Percentiles rank a stretch among this genome's conserved stretches.
phyloP scores from a whole-genome alignment of 2,888 invertebrate species.

The Tortricodes alternella region DNA sequence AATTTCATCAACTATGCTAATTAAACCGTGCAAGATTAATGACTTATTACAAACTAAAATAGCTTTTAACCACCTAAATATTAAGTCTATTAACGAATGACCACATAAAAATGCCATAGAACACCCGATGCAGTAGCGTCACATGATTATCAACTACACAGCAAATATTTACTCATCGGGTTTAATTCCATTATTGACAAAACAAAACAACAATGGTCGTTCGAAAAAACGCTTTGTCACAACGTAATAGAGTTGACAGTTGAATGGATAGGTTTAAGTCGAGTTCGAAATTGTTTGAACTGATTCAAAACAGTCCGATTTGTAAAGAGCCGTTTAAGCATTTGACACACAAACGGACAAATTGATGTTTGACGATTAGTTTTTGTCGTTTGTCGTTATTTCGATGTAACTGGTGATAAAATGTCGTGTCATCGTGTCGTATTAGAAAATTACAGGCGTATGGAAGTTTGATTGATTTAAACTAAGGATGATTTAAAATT shows the following conservation, averaged over 20 bases:
- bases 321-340: constrained; percentile 53
- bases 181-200: constrained; percentile 58
- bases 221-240: constrained; percentile 32
- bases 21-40: too few relatives aligned
- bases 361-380: constrained; percentile 52
- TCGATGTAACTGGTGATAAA: constrained; percentile 28
- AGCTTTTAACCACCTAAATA: neutral
- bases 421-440: constrained; percentile 1
- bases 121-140: constrained; percentile 47
- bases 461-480: neutral
- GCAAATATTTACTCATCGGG: constrained; percentile 57
- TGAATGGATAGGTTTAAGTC: neutral
- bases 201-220: constrained; percentile 15
- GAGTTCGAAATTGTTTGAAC: constrained; percentile 34
- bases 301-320: constrained; percentile 43
- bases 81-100: neutral
- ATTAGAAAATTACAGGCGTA: neutral
- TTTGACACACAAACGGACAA: constrained; percentile 46
- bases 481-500: too few relatives aligned
- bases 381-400: constrained; percentile 46
- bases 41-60: neutral
- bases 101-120: constrained; percentile 26
- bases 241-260: neutral
- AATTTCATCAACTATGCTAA: too few relatives aligned
- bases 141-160: constrained; percentile 52